Evolutionary conservation across 2,888 invertebrate species (phyloP).

Genomic region (Monochamus alternatus): DNA sequence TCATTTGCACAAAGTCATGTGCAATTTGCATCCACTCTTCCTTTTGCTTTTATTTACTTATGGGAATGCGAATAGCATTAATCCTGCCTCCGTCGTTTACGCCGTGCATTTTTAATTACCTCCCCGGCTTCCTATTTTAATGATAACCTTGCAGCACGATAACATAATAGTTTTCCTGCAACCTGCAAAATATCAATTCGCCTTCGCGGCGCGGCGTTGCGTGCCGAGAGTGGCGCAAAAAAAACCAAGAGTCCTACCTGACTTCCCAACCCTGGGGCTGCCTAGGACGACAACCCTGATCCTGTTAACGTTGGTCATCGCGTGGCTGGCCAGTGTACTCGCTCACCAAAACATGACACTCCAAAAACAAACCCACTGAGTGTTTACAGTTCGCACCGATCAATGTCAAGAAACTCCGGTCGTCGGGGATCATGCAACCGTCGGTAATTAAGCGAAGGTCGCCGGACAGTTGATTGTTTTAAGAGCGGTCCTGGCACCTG

Average conservation of each 20-base stretch:
- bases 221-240: neutral
- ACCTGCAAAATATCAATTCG: neutral
- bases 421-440: conserved; percentile 20
- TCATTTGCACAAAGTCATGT: too few relatives aligned
- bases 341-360: conserved; percentile 34
- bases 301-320: conserved; percentile 85
- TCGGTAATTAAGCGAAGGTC: conserved; percentile 31
- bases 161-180: too few relatives aligned
- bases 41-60: too few relatives aligned
- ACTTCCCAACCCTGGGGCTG: conserved; percentile 84
- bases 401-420: conserved; percentile 32
- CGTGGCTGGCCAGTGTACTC: conserved; percentile 15
- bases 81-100: too few relatives aligned
- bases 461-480: conserved; percentile 23
- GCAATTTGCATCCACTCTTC: too few relatives aligned
- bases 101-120: too few relatives aligned
- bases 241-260: conserved; percentile 73
- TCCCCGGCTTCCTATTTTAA: too few relatives aligned
- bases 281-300: conserved; percentile 87
- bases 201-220: neutral
- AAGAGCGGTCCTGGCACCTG: conserved; percentile 31
- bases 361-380: conserved; percentile 13
- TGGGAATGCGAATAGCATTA: too few relatives aligned
- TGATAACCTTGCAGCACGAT: too few relatives aligned
- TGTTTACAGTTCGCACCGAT: conserved; percentile 29